Base-by-base conservation (phyloP, 2,888 invertebrate genomes). In the Miltochrista miniata region DNA sequence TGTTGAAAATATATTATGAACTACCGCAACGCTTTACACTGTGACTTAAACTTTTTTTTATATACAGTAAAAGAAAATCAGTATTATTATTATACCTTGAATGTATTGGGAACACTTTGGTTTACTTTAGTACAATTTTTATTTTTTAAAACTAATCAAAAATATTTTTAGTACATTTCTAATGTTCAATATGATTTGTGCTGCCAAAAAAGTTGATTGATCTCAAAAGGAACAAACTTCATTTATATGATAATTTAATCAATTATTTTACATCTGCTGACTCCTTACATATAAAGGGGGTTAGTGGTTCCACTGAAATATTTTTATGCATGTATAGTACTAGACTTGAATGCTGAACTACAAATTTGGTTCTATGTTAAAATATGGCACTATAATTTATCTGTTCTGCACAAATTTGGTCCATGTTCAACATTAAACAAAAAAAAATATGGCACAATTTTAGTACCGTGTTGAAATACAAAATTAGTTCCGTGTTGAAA, bases 221-320 rank as follows among this genome's bases (percentile, higher is more conserved):
- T 85, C 85, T 85, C 85, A 82, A 67, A 71, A 57, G 49, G 81
- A 82, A 83, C 81, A 84, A 83, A 73, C 61, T 71, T 70, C 45
- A 31, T 59, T 34, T 58, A 49, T 53, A 61, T 11, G 29, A 42
- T 44, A 46, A 53, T 34, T n/a, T 52, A 33, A 24, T 24, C 18
- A 42, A 48, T 50, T 56, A 59, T 41, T n/a, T 40, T 55, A 36
- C 12, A 54, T 36, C 53, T 62, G 59, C 62, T 64, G 54, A 61
- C 58, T 51, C 48, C 12, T 31, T 56, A 24, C 5, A 2, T 24
- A 4, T 24, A 24, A 24, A 4, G 5, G 18, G 5, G 18, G 18
- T 24, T 5, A 24, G 18, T 24, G 5, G 18, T 24, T 24, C 18
- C 18, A 24, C 18, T 5, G 18, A 4, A 24, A 24, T 2, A 24